These are phyloP conservation scores for Adelognathus sp. DNA, from an alignment of 2,888 invertebrate genomes.

Conservation along the genomic window DNA sequence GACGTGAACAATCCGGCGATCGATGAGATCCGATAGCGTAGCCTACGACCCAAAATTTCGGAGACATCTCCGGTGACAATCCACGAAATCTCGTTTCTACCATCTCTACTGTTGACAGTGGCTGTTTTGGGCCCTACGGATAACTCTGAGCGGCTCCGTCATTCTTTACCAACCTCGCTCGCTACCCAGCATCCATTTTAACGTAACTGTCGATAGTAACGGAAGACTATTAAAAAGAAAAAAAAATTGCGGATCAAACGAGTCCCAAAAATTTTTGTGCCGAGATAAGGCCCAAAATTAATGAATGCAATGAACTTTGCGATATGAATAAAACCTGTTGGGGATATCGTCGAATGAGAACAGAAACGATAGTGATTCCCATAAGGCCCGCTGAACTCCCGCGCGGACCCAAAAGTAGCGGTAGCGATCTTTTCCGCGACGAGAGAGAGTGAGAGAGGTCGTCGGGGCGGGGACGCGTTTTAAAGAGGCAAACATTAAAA, in stretches of 20 bases:
- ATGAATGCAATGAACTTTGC: not conserved
- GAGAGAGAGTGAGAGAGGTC: conserved; percentile 75
- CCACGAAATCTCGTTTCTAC: conserved; percentile 26
- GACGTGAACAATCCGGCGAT: conserved; percentile 28
- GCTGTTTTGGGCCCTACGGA: conserved; percentile 48
- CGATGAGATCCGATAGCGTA: conserved; percentile 32
- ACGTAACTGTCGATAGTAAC: conserved; percentile 82
- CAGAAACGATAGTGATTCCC: not conserved
- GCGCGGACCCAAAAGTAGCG: not conserved
- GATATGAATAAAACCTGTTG: not conserved
- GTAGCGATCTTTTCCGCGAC: not conserved
- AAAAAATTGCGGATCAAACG: not conserved
- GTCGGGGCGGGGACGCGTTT: conserved; percentile 82
- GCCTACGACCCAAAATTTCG: conserved; percentile 16
- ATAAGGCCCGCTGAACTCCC: not conserved
- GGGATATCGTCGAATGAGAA: not conserved
- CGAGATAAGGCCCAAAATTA: not conserved
- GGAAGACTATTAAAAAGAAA: conserved; percentile 65
- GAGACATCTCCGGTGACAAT: conserved; percentile 63
- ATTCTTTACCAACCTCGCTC: conserved; percentile 39
- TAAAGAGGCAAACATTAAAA: conserved; percentile 77
- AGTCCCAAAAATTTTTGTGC: not conserved
- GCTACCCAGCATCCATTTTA: conserved; percentile 82
- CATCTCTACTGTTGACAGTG: conserved; percentile 46
- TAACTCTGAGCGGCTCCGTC: conserved; percentile 48